A percentile compares a stretch with the other conserved stretches of the same genome.
phyloP scores from a whole-genome alignment of 2,113 vertebrate species.

The Nothocercus julius region DNA sequence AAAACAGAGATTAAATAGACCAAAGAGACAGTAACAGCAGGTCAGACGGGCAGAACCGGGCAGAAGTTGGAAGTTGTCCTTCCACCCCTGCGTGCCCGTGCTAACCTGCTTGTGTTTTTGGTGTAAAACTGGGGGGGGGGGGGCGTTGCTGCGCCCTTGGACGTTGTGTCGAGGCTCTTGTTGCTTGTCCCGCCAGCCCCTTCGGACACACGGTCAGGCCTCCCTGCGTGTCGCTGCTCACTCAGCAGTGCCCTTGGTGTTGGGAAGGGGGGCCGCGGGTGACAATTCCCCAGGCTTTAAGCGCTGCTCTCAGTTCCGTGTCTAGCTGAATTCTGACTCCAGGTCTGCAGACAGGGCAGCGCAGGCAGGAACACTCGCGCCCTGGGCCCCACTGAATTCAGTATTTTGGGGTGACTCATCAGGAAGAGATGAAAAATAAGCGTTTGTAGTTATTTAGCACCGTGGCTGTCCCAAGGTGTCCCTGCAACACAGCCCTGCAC shows the following conservation, averaged over 20 bases:
- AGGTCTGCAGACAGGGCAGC: too few relatives aligned
- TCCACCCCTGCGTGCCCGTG: accelerated
- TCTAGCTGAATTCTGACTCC: too few relatives aligned
- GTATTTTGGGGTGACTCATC: accelerated
- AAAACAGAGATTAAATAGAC: background rate
- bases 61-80: too few relatives aligned
- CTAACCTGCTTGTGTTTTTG: background rate
- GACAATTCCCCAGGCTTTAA: too few relatives aligned
- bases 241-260: too few relatives aligned
- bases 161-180: background rate
- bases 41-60: background rate
- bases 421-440: background rate
- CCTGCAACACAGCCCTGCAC: accelerated
- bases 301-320: too few relatives aligned
- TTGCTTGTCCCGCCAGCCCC: background rate
- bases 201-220: background rate
- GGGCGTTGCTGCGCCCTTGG: background rate
- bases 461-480: accelerated
- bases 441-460: background rate
- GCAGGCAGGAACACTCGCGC: too few relatives aligned
- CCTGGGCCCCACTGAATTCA: background rate
- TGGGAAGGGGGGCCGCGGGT: too few relatives aligned
- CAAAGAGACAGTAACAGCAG: background rate
- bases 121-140: background rate
- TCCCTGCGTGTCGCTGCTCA: background rate